Evolutionary conservation across 1,140 invertebrate species (phyloP).

Genomic region (Psix sp.): DNA sequence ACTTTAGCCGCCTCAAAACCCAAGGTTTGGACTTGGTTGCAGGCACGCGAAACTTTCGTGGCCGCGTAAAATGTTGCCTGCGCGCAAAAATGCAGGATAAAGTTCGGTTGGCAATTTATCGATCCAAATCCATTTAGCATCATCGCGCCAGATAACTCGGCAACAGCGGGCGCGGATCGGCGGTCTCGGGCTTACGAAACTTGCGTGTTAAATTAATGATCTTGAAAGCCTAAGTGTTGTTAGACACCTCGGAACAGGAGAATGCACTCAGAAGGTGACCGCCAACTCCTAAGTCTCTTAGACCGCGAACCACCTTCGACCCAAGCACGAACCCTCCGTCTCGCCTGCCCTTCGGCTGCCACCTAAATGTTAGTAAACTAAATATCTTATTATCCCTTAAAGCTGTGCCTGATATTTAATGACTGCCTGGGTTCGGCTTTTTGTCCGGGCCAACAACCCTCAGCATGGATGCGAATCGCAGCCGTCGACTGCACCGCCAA

Average conservation of each 20-base stretch:
- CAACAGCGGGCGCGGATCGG: constrained; percentile 58
- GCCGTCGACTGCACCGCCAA: constrained; percentile 55
- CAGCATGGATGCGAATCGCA: constrained; percentile 50
- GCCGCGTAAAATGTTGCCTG: constrained; percentile 30
- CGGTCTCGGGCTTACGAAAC: constrained; percentile 65
- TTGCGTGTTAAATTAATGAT: constrained; percentile 76
- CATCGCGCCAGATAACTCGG: constrained; percentile 56
- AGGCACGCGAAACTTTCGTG: constrained; percentile 9
- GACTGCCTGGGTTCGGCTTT: constrained; percentile 34
- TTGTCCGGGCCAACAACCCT: not conserved
- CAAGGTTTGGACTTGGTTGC: too few species aligned
- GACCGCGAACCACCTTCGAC: constrained; percentile 66
- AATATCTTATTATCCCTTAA: constrained; percentile 76
- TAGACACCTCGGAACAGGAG: constrained; percentile 74
- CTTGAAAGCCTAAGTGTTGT: constrained; percentile 75
- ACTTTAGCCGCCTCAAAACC: not conserved
- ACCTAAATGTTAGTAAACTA: constrained; percentile 75
- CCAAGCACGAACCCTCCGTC: constrained; percentile 52
- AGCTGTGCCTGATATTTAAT: constrained; percentile 63
- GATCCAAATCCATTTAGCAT: constrained; percentile 61
- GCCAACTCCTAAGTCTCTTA: constrained; percentile 75
- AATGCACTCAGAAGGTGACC: constrained; percentile 77
- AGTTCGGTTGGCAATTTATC: constrained; percentile 57
- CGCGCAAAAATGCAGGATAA: constrained; percentile 41
- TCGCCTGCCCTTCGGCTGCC: constrained; percentile 60